phyloP scores from a whole-genome alignment of 1,140 invertebrate genomes.

The Lethrus apterus region DNA sequence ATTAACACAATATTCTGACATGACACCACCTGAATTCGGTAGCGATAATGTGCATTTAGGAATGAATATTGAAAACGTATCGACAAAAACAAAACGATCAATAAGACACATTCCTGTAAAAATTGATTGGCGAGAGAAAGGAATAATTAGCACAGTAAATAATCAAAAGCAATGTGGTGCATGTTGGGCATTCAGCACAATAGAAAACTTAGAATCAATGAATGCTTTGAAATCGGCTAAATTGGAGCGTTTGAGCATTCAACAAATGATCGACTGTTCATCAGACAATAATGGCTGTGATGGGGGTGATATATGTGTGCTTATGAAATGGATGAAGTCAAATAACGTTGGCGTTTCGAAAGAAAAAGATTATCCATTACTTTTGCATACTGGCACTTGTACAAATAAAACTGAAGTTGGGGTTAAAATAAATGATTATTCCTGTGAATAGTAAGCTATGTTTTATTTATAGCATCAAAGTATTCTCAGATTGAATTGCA shows the following conservation, averaged over 20 bases:
- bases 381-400: slow-evolving; percentile 51
- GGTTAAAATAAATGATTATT: slow-evolving; percentile 11
- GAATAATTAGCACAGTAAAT: slow-evolving; percentile 59
- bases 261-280: slow-evolving; percentile 81
- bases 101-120: slow-evolving; percentile 16
- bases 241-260: slow-evolving; percentile 61
- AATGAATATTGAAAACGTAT: not conserved
- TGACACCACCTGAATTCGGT: slow-evolving; percentile 55
- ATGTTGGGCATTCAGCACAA: slow-evolving; percentile 80
- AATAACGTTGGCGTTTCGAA: slow-evolving; percentile 50
- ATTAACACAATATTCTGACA: slow-evolving; percentile 65
- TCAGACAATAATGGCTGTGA: slow-evolving; percentile 66
- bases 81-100: not conserved
- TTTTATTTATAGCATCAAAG: not conserved
- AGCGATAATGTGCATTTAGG: slow-evolving; percentile 1
- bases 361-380: slow-evolving; percentile 61
- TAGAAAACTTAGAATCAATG: slow-evolving; percentile 73
- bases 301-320: slow-evolving; percentile 72
- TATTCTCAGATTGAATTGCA: too few species aligned
- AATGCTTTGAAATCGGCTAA: slow-evolving; percentile 58
- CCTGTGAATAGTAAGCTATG: slow-evolving; percentile 14
- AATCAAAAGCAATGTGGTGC: slow-evolving; percentile 76
- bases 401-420: slow-evolving; percentile 33
- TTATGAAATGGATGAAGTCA: slow-evolving; percentile 63
- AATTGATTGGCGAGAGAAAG: slow-evolving; percentile 52